Percentiles rank a stretch among this genome's conserved stretches.
Evolutionary conservation across 2,797 vertebrate species (phyloP).

Genomic region (Brachyalestes nurse): DNA sequence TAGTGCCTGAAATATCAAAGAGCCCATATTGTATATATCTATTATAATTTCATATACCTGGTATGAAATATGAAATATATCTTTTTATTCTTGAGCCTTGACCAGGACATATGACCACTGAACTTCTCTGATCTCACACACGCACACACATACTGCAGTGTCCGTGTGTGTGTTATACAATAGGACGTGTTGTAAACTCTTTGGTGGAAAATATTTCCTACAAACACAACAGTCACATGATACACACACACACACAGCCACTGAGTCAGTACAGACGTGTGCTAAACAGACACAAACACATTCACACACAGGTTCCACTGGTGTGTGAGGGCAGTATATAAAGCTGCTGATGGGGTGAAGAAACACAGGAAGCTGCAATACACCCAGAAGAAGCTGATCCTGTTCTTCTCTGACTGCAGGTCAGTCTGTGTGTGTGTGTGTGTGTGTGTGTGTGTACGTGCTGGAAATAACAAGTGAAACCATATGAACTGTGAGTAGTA

Average conservation of each 20-base stretch:
- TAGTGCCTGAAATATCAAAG: no score
- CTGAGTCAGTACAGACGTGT: neutral
- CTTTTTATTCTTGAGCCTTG: no score
- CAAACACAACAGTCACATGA: neutral
- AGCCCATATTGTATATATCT: no score
- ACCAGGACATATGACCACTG: neutral
- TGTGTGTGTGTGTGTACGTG: neutral
- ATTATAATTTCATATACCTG: no score
- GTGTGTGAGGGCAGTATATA: neutral
- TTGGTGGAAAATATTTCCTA: neutral
- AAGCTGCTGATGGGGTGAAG: neutral
- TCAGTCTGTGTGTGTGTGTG: neutral
- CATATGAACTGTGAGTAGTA: neutral
- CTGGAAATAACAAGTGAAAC: neutral
- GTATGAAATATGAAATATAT: no score
- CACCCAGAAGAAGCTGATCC: neutral
- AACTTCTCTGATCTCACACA: neutral
- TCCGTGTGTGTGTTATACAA: neutral
- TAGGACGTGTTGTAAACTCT: neutral
- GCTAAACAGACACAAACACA: neutral
- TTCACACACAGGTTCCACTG: neutral
- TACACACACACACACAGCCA: constrained; percentile 1
- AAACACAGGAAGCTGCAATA: neutral
- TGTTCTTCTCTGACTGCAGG: neutral
- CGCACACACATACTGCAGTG: neutral